Base-by-base conservation (phyloP, 2,113 vertebrate species). In the Gobiocypris rarus region DNA sequence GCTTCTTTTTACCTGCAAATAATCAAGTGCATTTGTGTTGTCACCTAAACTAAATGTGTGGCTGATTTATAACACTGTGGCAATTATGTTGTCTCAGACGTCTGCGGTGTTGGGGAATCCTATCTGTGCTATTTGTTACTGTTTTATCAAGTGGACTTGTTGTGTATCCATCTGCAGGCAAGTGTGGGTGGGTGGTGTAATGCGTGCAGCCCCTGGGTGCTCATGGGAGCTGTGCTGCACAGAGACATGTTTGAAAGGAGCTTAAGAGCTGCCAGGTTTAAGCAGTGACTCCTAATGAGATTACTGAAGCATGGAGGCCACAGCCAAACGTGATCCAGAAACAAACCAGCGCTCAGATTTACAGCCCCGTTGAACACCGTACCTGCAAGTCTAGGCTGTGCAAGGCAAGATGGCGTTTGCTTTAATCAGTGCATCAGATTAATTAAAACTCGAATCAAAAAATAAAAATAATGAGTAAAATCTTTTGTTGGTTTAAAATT, bases 291-390 rank as follows among this genome's bases (percentile, higher is more conserved):
- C 88, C 90, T 91, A 93, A 91, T 93, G 86, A 93, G 91, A 92
- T 93, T 92, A 92, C 86, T 88, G 76, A 84, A 78, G 90, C 87
- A 85, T 92, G 86, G 89, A 92, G 90, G 87, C 90, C 88, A 90
- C 86, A 26, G 54, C 84, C 63, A 79, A 91, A 86, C 86, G 85
- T 73, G 87, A 91, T 90, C 89, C 91, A 88, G 89, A 91, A 90
- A 95, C 96, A 94, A 95, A 95, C 84, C 89, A 93, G 54, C 95
- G 95, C 22, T 79, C 26, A 9, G 52, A 43, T 75, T 59, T 70
- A 67, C 9, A 24, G 58, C 76, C 63, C 4, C 4, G 0, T 70
- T 70, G 65, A 50, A 54, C 65, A 41, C 22, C 24, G 17, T 70
- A 70, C 80, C 80, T 82, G 43, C 7, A 61, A 81, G 45, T 52